Conservation (phyloP, 2,888 invertebrate genomes). For the Argyresthia albistria region DNA sequence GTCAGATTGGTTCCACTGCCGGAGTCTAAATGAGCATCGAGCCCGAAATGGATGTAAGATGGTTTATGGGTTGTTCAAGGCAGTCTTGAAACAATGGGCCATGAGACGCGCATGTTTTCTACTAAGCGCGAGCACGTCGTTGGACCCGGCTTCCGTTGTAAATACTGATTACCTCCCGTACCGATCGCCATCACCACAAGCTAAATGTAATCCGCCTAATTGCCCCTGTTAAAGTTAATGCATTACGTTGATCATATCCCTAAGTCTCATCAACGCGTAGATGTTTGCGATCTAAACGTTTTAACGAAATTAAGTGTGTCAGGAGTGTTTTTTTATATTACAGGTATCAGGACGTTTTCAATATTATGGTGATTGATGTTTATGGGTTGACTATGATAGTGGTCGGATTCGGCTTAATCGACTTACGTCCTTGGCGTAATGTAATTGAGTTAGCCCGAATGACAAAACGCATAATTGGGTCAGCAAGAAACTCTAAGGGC, state of each 20-base stretch:
- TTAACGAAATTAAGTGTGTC: constrained; percentile 10
- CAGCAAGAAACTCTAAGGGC: too few species aligned
- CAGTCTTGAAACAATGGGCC: constrained; percentile 51
- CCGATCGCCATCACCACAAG: constrained; percentile 23
- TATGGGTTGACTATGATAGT: too few species aligned
- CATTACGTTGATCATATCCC: constrained; percentile 57
- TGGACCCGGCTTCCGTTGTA: constrained; percentile 43
- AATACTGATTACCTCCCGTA: constrained; percentile 51
- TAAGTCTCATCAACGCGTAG: constrained; percentile 29
- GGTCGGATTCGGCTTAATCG: too few species aligned
- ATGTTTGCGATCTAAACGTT: constrained; percentile 30
- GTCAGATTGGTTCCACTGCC: constrained; percentile 29
- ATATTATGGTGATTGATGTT: background rate
- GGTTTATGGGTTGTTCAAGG: constrained; percentile 51
- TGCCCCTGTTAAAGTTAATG: constrained; percentile 60
- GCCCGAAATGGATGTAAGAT: constrained; percentile 39
- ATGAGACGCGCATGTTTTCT: background rate
- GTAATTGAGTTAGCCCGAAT: too few species aligned
- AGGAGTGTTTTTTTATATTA: background rate
- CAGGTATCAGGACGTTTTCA: background rate
- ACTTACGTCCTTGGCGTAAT: too few species aligned
- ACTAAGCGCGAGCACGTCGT: constrained; percentile 25
- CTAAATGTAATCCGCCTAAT: constrained; percentile 54
- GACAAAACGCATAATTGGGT: too few species aligned
- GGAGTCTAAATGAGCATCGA: constrained; percentile 43